Evolutionary conservation across 2,113 vertebrate genomes (phyloP), one percentile per base, ranked within the genome.

Genomic region (Mus musculus): DNA sequence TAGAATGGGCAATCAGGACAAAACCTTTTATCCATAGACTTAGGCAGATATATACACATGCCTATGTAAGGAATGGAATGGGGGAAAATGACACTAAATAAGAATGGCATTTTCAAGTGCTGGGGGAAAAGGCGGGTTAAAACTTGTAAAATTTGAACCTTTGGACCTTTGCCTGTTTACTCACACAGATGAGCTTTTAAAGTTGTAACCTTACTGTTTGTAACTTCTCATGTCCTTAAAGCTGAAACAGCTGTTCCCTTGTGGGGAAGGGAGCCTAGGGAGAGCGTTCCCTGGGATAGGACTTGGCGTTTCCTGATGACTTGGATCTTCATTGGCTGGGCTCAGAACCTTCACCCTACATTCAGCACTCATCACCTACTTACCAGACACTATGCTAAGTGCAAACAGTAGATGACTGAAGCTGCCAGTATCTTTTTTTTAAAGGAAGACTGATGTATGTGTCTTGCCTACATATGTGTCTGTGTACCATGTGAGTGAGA

Each of bases 101-200:
- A 49, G 72, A 96, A 46, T 19, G 88, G 19, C 76, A 39, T 95
- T 73, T 67, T 89, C 71, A 59, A 39, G 39, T 75, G 52, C 16
- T 24, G 16, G 69, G 69, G 9, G 30, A 88, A 56, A 20, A n/a
- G 54, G 24, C 71, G 42, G 28, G 36, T 59, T 75, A 39, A 92
- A 89, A 91, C 95, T 67, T 93, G 56, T 88, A 88, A 92, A 88
- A 30, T 49, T 19, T 59, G 56, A 59, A 93, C 88, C 69, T 61
- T 87, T 88, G 65, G 69, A 30, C 28, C 72, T 92, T 97, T 92
- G 85, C 65, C 20, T 95, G 26, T 88, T 96, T 94, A 76, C 22
- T 71, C 17, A 26, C 33, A 75, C 78, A 80, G 24, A 61, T 78
- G 42, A 90, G 65, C 69, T 86, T 90, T 72, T 63, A 90, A 95